phyloP scores from a whole-genome alignment of 2,797 vertebrate genomes.

The Anguilla marmorata region DNA sequence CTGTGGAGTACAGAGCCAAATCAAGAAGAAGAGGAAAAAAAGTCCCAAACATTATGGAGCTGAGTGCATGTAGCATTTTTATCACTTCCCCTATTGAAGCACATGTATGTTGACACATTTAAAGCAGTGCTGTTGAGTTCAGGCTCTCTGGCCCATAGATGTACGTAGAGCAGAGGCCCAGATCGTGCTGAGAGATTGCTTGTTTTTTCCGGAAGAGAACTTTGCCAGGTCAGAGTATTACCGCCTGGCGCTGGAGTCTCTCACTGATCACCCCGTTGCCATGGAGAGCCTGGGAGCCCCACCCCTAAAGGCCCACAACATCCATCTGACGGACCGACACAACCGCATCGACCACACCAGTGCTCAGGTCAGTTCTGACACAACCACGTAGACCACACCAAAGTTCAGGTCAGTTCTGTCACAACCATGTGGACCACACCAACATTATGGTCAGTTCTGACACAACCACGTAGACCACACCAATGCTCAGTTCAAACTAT shows the following conservation, averaged over 20 bases:
- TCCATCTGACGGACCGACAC: slow-evolving; percentile 72
- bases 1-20: too few relatives aligned
- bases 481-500: slow-evolving; percentile 42
- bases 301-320: slow-evolving; percentile 77
- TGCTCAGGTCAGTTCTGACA: slow-evolving; percentile 47
- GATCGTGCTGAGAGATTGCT: not conserved
- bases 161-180: not conserved
- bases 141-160: too few relatives aligned
- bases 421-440: not conserved
- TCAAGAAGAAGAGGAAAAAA: too few relatives aligned
- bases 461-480: not conserved
- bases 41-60: too few relatives aligned
- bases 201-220: slow-evolving; percentile 56
- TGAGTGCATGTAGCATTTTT: not conserved
- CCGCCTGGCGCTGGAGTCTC: slow-evolving; percentile 70
- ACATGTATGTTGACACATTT: too few relatives aligned
- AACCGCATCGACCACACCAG: slow-evolving; percentile 68
- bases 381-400: not conserved
- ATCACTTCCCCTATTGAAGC: not conserved
- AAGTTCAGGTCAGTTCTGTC: not conserved
- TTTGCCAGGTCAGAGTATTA: slow-evolving; percentile 77
- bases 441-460: not conserved
- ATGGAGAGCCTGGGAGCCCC: slow-evolving; percentile 77
- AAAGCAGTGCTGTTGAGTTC: not conserved
- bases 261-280: slow-evolving; percentile 68